Percentiles rank a stretch among this genome's conserved stretches.
These are phyloP conservation scores for Stratiomys singularior DNA, from an alignment of 2,888 invertebrate species.

Conservation along the genomic window DNA sequence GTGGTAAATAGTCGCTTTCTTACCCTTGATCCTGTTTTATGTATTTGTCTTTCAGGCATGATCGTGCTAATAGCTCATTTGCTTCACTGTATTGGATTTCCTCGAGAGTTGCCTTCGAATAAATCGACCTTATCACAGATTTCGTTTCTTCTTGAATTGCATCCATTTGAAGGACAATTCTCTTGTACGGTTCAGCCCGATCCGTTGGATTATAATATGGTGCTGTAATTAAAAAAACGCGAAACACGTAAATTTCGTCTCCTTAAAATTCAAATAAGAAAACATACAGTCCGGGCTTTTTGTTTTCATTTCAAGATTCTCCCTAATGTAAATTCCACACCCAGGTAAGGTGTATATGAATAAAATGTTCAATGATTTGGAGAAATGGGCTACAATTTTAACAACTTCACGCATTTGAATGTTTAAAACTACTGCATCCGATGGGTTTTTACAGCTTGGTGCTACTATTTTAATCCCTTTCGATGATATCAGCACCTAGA, in stretches of 20 bases:
- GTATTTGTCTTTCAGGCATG: constrained; percentile 64
- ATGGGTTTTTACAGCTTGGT: constrained; percentile 68
- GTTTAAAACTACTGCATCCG: constrained; percentile 71
- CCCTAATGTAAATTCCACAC: constrained; percentile 76
- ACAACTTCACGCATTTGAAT: constrained; percentile 78
- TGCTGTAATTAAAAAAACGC: constrained; percentile 58
- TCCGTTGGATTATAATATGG: constrained; percentile 72
- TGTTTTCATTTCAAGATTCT: constrained; percentile 73
- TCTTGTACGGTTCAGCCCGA: constrained; percentile 74
- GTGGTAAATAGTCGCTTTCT: neutral
- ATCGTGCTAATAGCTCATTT: constrained; percentile 81
- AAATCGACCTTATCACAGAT: constrained; percentile 73
- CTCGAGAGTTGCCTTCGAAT: constrained; percentile 70
- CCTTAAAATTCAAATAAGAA: neutral
- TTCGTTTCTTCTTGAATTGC: constrained; percentile 74
- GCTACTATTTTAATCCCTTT: constrained; percentile 73
- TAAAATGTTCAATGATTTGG: constrained; percentile 78
- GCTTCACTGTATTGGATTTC: constrained; percentile 81
- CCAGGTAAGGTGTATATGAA: constrained; percentile 80
- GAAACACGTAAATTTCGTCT: neutral
- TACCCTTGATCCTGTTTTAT: constrained; percentile 27
- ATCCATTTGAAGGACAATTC: constrained; percentile 82
- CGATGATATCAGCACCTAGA: constrained; percentile 70
- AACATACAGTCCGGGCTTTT: constrained; percentile 48
- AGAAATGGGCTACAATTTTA: constrained; percentile 81